Conservation (phyloP, 2,113 vertebrate species). For the Mirounga angustirostris region DNA sequence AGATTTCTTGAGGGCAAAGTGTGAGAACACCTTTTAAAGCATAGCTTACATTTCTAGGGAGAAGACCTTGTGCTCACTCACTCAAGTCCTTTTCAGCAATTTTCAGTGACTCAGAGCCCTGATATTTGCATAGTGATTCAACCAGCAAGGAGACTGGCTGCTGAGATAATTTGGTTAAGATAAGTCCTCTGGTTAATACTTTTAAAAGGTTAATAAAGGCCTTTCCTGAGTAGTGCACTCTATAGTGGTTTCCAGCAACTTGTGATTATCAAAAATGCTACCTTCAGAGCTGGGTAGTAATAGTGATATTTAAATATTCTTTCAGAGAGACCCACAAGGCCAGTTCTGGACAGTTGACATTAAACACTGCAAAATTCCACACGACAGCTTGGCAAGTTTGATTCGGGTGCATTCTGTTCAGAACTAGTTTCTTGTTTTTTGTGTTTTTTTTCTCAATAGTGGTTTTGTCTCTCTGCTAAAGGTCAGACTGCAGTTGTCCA, state of each 20-base stretch:
- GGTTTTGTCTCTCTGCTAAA: slow-evolving; percentile 81
- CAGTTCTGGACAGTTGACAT: slow-evolving; percentile 72
- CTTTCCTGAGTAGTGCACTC: neutral
- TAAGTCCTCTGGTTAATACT: neutral
- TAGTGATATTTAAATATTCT: neutral
- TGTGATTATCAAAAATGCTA: neutral
- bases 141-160: neutral
- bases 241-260: neutral
- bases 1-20: neutral
- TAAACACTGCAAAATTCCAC: slow-evolving; percentile 81
- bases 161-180: slow-evolving; percentile 46
- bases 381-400: slow-evolving; percentile 79
- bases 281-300: neutral
- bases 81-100: slow-evolving; percentile 4
- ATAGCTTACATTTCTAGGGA: slow-evolving; percentile 38
- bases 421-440: slow-evolving; percentile 63
- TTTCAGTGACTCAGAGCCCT: slow-evolving; percentile 57
- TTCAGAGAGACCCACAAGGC: slow-evolving; percentile 49
- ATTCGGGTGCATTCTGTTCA: slow-evolving; percentile 81
- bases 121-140: slow-evolving; percentile 71
- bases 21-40: slow-evolving; percentile 2
- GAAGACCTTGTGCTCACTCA: slow-evolving; percentile 4
- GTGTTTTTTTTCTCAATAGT: slow-evolving; percentile 70
- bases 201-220: slow-evolving; percentile 44
- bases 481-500: slow-evolving; percentile 75